Percentiles rank a stretch among this genome's conserved stretches.
Evolutionary conservation across 2,113 vertebrate species (phyloP).

Genomic region (Seriola dumerili): DNA sequence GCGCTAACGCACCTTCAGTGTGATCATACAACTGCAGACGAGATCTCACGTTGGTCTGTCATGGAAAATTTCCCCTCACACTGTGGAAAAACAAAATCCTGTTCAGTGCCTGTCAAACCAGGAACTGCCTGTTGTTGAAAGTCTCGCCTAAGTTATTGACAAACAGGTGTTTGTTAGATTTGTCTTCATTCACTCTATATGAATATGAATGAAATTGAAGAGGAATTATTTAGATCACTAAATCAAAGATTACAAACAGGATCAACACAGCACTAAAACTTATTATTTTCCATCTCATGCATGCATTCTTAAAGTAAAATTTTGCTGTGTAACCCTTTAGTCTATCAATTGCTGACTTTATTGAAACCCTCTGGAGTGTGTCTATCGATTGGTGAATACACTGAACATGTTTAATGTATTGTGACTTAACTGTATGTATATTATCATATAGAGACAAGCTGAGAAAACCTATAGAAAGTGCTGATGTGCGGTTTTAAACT

Average conservation of each 20-base stretch:
- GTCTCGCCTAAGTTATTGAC: background rate
- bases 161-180: background rate
- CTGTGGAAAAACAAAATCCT: background rate
- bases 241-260: background rate
- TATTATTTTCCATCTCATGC: background rate
- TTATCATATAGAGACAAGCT: background rate
- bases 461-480: background rate
- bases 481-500: background rate
- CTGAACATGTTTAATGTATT: background rate
- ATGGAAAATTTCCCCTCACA: background rate
- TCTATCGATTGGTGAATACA: background rate
- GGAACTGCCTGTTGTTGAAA: too few species aligned
- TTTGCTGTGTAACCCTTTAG: background rate
- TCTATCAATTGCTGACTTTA: background rate
- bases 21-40: slow-evolving; percentile 9
- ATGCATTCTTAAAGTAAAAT: background rate
- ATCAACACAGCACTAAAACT: background rate
- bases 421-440: background rate
- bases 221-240: background rate
- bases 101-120: background rate
- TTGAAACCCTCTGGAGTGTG: background rate
- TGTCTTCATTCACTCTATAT: background rate
- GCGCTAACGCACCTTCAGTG: slow-evolving; percentile 28
- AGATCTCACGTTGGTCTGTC: slow-evolving; percentile 19
- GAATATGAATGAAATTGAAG: background rate